phyloP scores from a whole-genome alignment of 2,113 vertebrate species.

The Zosterops lateralis region DNA sequence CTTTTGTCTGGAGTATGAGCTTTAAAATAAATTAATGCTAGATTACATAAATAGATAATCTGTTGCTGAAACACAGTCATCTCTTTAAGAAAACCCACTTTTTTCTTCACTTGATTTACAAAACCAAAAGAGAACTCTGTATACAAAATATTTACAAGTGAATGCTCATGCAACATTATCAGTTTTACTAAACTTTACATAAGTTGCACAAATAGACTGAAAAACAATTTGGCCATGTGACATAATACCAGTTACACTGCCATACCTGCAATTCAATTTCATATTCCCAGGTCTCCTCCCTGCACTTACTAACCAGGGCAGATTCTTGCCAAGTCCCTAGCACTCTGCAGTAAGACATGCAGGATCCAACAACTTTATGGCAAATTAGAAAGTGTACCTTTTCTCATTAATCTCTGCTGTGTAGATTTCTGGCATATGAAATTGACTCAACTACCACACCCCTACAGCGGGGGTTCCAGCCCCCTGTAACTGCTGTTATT shows the following conservation, averaged over 20 bases:
- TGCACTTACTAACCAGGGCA: not conserved
- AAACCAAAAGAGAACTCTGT: not conserved
- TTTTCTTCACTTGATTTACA: not conserved
- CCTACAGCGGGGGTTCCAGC: not conserved
- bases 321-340: not conserved
- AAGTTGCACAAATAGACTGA: not conserved
- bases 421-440: not conserved
- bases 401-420: not conserved
- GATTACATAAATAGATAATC: not conserved
- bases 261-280: not conserved
- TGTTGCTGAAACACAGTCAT: not conserved
- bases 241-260: not conserved
- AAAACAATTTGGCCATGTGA: not conserved
- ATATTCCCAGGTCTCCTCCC: not conserved
- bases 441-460: not conserved
- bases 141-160: not conserved
- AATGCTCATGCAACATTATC: not conserved
- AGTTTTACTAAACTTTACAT: not conserved
- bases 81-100: rapidly evolving
- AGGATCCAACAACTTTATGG: not conserved
- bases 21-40: not conserved
- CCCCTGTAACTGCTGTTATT: rapidly evolving
- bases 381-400: not conserved
- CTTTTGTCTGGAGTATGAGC: not conserved
- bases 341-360: not conserved